Conservation (phyloP, 2,797 vertebrate genomes). For the Selene dorsalis region DNA sequence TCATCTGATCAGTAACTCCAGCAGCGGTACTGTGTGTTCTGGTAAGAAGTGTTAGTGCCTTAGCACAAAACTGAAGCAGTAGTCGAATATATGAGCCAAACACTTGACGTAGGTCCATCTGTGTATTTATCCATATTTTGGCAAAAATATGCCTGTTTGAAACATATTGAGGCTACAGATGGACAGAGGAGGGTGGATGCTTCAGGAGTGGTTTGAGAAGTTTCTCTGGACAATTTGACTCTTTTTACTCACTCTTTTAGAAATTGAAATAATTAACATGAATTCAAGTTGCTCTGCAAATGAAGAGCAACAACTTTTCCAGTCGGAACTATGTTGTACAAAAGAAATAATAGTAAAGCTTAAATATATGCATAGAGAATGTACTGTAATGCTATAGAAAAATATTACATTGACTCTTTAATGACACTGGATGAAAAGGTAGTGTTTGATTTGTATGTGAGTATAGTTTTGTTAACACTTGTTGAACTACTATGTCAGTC, state of each 20-base stretch:
- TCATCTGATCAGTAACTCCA: slow-evolving; percentile 11
- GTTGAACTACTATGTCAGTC: not conserved
- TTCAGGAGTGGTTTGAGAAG: slow-evolving; percentile 7
- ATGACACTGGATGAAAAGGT: not conserved
- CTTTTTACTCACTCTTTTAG: not conserved
- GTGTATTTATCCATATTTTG: slow-evolving; percentile 29
- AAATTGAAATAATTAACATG: slow-evolving; percentile 5
- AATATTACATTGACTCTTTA: not conserved
- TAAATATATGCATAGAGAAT: not conserved
- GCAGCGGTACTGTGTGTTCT: slow-evolving; percentile 1
- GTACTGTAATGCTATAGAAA: not conserved
- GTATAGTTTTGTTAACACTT: not conserved
- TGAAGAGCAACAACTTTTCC: not conserved
- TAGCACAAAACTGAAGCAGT: slow-evolving; percentile 18
- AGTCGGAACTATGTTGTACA: not conserved
- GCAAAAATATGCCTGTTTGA: slow-evolving; percentile 7
- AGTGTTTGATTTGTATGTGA: not conserved
- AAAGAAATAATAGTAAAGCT: not conserved
- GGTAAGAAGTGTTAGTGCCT: slow-evolving; percentile 17
- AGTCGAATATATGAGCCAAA: not conserved
- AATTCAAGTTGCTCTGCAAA: slow-evolving; percentile 1
- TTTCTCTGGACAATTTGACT: slow-evolving; percentile 30
- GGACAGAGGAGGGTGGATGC: slow-evolving; percentile 17
- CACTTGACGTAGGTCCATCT: slow-evolving; percentile 16
- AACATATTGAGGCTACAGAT: slow-evolving; percentile 30